Percentiles rank a stretch among this genome's conserved stretches.
These are phyloP conservation scores for Conomelus anceps DNA, from an alignment of 2,888 invertebrate genomes.

Conservation along the genomic window DNA sequence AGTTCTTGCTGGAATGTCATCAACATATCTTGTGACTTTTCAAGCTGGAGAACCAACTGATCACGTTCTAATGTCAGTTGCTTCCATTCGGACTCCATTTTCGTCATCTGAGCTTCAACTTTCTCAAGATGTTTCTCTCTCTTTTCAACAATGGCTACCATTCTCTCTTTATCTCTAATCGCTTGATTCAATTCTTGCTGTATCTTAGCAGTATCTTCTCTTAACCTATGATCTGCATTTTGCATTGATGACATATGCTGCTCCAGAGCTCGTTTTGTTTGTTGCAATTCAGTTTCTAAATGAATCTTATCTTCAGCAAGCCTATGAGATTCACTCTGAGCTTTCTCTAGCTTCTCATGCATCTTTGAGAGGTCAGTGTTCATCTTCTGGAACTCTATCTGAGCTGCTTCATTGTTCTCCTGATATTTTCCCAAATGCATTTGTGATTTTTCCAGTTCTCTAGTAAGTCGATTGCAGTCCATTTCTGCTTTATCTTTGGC, in stretches of 20 bases:
- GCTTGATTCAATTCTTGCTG: constrained; percentile 67
- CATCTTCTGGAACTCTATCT: constrained; percentile 80
- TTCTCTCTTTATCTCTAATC: constrained; percentile 66
- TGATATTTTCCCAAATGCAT: constrained; percentile 75
- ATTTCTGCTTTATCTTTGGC: constrained; percentile 80
- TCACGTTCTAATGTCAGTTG: constrained; percentile 79
- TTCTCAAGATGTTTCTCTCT: constrained; percentile 49
- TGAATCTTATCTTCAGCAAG: constrained; percentile 55
- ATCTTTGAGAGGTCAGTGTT: constrained; percentile 72
- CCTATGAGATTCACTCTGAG: constrained; percentile 46
- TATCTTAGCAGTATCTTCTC: constrained; percentile 63
- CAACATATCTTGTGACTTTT: constrained; percentile 88
- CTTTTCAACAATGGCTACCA: constrained; percentile 49
- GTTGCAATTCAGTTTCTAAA: constrained; percentile 64
- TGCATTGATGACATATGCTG: constrained; percentile 57
- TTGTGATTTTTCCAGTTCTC: constrained; percentile 80
- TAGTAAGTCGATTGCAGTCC: constrained; percentile 74
- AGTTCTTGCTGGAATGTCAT: constrained; percentile 89
- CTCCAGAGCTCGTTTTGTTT: constrained; percentile 54
- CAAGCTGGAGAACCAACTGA: constrained; percentile 79
- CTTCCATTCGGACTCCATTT: constrained; percentile 77
- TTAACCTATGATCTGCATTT: constrained; percentile 59
- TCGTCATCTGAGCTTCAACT: constrained; percentile 76
- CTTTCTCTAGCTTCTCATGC: constrained; percentile 70
- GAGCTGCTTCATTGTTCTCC: constrained; percentile 72